These are phyloP conservation scores for Eulimnadia texana DNA, from an alignment of 1,140 invertebrate genomes.

Conservation along the genomic window DNA sequence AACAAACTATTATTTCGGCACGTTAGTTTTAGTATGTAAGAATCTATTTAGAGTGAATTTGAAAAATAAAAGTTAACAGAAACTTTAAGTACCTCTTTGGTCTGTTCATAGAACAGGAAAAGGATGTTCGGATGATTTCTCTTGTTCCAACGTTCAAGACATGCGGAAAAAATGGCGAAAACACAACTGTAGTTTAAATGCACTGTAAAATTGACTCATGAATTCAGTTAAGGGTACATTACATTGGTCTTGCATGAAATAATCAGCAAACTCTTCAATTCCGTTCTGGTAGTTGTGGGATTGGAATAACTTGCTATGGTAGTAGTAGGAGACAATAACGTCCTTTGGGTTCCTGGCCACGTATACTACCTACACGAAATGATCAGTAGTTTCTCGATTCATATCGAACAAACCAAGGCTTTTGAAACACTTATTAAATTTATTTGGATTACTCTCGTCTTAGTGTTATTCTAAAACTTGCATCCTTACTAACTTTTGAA, in stretches of 20 bases:
- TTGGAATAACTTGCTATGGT: slow-evolving; percentile 61
- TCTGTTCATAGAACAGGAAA: slow-evolving; percentile 23
- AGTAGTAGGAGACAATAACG: slow-evolving; percentile 77
- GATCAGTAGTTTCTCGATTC: slow-evolving; percentile 15
- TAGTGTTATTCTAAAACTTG: not conserved
- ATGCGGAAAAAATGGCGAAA: slow-evolving; percentile 18
- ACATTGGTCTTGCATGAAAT: slow-evolving; percentile 17
- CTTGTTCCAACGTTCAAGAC: slow-evolving; percentile 19
- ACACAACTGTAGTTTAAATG: slow-evolving; percentile 17
- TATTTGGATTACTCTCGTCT: too few species aligned
- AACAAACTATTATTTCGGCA: too few species aligned
- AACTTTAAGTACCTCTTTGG: slow-evolving; percentile 16
- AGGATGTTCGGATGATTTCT: slow-evolving; percentile 21
- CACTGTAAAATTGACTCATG: too few species aligned
- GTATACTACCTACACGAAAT: slow-evolving; percentile 58
- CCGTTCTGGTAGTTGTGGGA: slow-evolving; percentile 41
- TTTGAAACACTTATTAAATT: too few species aligned
- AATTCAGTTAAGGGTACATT: too few species aligned
- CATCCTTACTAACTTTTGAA: not conserved
- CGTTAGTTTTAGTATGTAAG: too few species aligned
- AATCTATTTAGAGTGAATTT: too few species aligned
- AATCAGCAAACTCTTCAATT: slow-evolving; percentile 23
- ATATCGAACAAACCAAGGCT: not conserved
- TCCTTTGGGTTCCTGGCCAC: slow-evolving; percentile 86
- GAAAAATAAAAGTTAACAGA: not conserved